phyloP scores from a whole-genome alignment of 1,140 invertebrate genomes.

The Aphelinus atriplicis region DNA sequence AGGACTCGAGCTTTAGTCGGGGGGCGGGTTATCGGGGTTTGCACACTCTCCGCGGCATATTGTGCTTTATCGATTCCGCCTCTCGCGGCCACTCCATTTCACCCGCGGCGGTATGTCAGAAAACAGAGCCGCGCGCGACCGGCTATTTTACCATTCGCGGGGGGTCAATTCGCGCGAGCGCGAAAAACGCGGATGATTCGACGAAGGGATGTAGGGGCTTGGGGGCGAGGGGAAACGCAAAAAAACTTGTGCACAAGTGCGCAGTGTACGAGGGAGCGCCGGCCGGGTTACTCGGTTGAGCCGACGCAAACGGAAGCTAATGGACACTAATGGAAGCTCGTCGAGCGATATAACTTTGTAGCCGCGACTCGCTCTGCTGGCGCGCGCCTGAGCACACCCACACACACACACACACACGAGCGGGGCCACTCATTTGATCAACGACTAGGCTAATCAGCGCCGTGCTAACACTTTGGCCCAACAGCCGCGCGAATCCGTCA shows the following conservation, averaged over 20 bases:
- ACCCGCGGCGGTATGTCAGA: background rate
- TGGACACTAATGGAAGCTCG: constrained; percentile 13
- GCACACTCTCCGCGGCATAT: constrained; percentile 1
- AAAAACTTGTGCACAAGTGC: no score
- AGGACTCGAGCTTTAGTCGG: background rate
- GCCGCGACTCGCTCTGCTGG: no score
- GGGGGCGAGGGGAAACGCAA: no score
- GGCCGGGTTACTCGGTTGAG: no score
- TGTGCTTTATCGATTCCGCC: constrained; percentile 18
- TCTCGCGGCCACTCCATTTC: background rate
- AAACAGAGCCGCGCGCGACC: background rate
- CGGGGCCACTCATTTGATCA: background rate
- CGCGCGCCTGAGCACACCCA: background rate
- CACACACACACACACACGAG: background rate
- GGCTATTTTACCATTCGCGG: no score
- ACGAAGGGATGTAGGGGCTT: no score
- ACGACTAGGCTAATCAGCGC: constrained; percentile 5
- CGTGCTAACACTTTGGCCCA: constrained; percentile 8
- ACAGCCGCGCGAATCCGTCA: background rate
- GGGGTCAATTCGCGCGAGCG: no score
- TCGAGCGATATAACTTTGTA: constrained; percentile 11
- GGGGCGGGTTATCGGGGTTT: background rate
- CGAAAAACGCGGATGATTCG: no score
- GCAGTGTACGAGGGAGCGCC: no score
- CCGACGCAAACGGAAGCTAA: background rate